Evolutionary conservation across 2,888 invertebrate genomes (phyloP), one percentile per base, ranked within the genome.

Genomic region (Odontothrips loti): DNA sequence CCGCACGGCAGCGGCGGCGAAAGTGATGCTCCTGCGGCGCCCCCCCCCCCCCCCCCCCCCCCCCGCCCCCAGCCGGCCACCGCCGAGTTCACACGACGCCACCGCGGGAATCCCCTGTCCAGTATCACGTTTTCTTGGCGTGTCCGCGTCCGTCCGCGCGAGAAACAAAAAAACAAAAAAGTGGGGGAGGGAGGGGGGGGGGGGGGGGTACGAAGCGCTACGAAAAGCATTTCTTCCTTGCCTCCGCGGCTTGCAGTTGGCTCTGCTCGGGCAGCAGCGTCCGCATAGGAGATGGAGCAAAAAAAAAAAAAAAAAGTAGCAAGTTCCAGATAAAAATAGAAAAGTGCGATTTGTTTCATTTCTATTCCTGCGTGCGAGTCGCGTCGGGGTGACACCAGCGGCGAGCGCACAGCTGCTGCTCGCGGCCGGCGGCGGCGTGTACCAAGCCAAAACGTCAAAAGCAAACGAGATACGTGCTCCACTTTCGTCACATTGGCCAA

Each of bases 401-500:
- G 34, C n/a, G n/a, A n/a, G n/a, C n/a, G n/a, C n/a, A n/a, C 34
- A 43, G 34, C 34, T 4, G 34, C 34, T 4, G 34, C 34, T n/a
- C 3, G 34, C 34, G 6, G 34, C 3, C 34, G 34, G 34, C 6
- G 34, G 34, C 34, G 34, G 34, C 34, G 34, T 4, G 34, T 43
- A 43, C 34, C 3, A 6, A 43, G 34, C 34, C 34, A 43, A 43
- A 43, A 43, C 51, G 51, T 51, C 51, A 51, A 51, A 51, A 51
- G 51, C 51, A 51, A 51, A 51, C 12, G 51, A 51, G 20, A 20
- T 51, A 12, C 51, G 23, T 23, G 68, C 68, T 75, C 68, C 27
- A 75, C 27, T 75, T 75, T 75, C 68, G 68, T 75, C 68, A 75
- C 68, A 10, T 43, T 43, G 34, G 58, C 58, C 68, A 75, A 23